Evolutionary conservation across 2,113 vertebrate species (phyloP), one percentile per base, ranked within the genome.

Genomic region (Andinoacara biseriatus): DNA sequence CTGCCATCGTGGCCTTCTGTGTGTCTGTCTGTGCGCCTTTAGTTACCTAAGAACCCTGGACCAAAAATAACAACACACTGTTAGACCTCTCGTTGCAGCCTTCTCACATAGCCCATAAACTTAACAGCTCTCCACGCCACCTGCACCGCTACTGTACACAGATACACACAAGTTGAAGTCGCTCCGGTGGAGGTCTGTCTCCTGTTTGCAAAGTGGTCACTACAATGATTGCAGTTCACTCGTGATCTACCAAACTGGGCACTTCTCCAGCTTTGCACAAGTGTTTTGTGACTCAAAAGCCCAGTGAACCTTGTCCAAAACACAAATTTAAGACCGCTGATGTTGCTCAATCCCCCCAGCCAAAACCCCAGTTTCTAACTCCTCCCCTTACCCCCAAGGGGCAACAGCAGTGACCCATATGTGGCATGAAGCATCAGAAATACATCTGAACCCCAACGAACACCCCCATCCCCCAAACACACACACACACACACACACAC

Each of bases 1-100:
- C 5, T 18, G 46, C 17, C 46, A 15, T 29, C 65, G 58, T 40
- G 60, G 46, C 78, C 43, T 22, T 74, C 74, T 74, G 59, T 65
- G 65, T 74, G 59, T 80, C 80, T 67, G 79, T 84, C 74, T 72
- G 69, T 61, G 67, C 83, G 87, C 79, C 78, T 86, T 80, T 17
- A 82, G 90, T 93, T 89, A 91, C 87, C 87, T 59, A 83, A 92
- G 89, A 93, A 78, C 81, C 81, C 56, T 0, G 49, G 54, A 92
- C 93, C 90, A 91, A 92, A 95, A 95, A 94, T 93, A 93, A 93
- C 92, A 89, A 83, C 91, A 80, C 82, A 40, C 77, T 82, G 84
- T 88, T 80, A 62, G 82, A 86, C 80, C 87, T 82, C 89, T 87
- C 40, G 17, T 58, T 84, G 84, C 90, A 82, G 58, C 87, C 92